Conservation (phyloP, 2,113 vertebrate genomes). For the Cottus gobio region DNA sequence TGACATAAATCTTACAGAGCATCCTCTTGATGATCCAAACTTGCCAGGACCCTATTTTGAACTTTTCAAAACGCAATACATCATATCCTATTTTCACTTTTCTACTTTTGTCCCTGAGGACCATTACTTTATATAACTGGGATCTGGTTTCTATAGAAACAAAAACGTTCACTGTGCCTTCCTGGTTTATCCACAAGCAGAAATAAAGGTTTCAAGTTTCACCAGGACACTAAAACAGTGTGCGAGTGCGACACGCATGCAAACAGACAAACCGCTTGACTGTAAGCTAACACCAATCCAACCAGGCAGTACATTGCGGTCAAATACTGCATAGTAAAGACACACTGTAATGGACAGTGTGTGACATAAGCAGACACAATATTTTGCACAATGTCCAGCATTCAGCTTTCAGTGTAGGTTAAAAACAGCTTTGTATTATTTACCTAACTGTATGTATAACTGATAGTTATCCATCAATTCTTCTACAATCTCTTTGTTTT, state of each 20-base stretch:
- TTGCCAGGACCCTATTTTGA: constrained; percentile 24
- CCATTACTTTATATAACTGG: constrained; percentile 44
- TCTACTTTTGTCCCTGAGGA: constrained; percentile 32
- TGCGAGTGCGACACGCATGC: background rate
- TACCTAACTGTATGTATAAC: background rate
- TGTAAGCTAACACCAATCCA: constrained; percentile 20
- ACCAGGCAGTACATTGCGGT: background rate
- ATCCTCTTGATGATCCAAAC: constrained; percentile 17
- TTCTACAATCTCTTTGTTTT: background rate
- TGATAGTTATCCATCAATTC: background rate
- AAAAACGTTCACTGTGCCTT: constrained; percentile 41
- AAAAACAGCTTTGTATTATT: background rate
- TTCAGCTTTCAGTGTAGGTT: no score
- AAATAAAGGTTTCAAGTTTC: constrained; percentile 50
- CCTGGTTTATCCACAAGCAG: constrained; percentile 18
- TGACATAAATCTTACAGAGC: background rate
- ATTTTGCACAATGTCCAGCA: background rate
- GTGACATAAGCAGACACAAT: background rate
- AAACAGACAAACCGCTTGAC: constrained; percentile 4
- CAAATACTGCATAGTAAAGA: background rate
- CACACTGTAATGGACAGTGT: background rate
- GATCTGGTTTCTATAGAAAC: constrained; percentile 65
- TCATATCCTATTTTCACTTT: constrained; percentile 37
- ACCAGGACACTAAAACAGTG: constrained; percentile 23
- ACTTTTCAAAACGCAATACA: constrained; percentile 43